These are phyloP conservation scores for Blera fallax DNA, from an alignment of 2,888 invertebrate genomes.

Conservation along the genomic window DNA sequence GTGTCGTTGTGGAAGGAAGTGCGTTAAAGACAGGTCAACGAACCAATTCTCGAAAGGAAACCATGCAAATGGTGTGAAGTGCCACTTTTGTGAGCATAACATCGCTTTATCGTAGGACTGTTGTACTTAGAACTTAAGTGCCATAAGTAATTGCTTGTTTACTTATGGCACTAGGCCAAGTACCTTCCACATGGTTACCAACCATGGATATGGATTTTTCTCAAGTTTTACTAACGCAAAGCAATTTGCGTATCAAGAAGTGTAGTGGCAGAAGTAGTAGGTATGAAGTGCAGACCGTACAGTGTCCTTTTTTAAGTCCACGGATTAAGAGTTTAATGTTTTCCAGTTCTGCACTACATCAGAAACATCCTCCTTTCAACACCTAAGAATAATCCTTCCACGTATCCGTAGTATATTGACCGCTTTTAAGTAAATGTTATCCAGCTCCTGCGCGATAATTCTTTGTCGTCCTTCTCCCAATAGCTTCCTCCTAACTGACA, in stretches of 20 bases:
- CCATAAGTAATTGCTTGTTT: neutral
- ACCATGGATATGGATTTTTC: neutral
- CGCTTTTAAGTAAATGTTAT: neutral
- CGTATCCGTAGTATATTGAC: neutral
- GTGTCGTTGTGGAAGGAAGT: neutral
- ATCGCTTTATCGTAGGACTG: neutral
- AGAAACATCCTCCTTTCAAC: no score
- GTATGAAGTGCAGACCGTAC: no score
- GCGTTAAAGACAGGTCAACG: neutral
- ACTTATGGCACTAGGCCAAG: neutral
- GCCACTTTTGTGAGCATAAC: neutral
- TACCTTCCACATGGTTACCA: neutral
- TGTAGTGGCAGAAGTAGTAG: neutral
- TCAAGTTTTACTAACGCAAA: neutral
- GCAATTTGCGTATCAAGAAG: neutral
- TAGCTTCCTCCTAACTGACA: conserved; percentile 3
- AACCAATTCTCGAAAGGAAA: neutral
- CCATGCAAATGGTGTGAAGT: neutral
- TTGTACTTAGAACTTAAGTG: neutral
- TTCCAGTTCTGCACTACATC: no score
- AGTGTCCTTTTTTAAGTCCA: no score
- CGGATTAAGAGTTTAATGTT: no score
- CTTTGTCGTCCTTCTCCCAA: neutral
- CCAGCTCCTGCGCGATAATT: neutral
- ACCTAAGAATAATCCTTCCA: no score